phyloP scores from a whole-genome alignment of 1,140 invertebrate genomes.

The Onthophagus taurus region DNA sequence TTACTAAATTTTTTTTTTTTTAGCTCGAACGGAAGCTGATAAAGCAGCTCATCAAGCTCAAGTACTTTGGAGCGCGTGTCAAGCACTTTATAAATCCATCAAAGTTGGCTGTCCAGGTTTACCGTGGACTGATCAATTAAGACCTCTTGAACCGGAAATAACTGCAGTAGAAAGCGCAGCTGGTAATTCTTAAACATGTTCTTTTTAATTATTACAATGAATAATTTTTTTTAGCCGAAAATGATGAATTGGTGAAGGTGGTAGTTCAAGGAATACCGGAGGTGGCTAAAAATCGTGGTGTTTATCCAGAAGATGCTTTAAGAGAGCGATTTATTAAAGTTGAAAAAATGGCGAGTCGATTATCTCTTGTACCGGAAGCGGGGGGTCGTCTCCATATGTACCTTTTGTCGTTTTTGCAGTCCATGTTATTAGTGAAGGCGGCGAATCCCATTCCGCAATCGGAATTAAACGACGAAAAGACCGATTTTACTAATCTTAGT shows the following conservation, averaged over 20 bases:
- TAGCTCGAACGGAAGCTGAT: slow-evolving; percentile 71
- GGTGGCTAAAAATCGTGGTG: slow-evolving; percentile 66
- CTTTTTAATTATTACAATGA: background rate
- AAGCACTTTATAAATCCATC: slow-evolving; percentile 71
- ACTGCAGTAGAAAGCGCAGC: slow-evolving; percentile 56
- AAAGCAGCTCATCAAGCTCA: slow-evolving; percentile 71
- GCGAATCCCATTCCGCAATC: slow-evolving; percentile 53
- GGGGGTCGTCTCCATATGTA: slow-evolving; percentile 72
- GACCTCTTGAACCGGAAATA: slow-evolving; percentile 68
- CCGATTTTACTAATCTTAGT: slow-evolving; percentile 59
- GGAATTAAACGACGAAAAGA: slow-evolving; percentile 58
- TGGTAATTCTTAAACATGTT: slow-evolving; percentile 41
- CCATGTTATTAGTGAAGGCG: slow-evolving; percentile 55
- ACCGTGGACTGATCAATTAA: slow-evolving; percentile 48
- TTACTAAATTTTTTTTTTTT: slow-evolving; percentile 25
- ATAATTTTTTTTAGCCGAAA: slow-evolving; percentile 38
- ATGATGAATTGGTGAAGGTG: slow-evolving; percentile 59
- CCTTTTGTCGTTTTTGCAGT: slow-evolving; percentile 82
- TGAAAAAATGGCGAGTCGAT: slow-evolving; percentile 57
- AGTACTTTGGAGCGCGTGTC: slow-evolving; percentile 85
- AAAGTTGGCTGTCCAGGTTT: slow-evolving; percentile 45
- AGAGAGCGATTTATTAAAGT: slow-evolving; percentile 75
- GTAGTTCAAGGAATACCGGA: slow-evolving; percentile 68
- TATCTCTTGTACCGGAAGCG: slow-evolving; percentile 75
- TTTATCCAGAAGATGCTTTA: slow-evolving; percentile 76